Evolutionary conservation across 2,888 invertebrate species (phyloP).

Genomic region (Zonitis immaculata): DNA sequence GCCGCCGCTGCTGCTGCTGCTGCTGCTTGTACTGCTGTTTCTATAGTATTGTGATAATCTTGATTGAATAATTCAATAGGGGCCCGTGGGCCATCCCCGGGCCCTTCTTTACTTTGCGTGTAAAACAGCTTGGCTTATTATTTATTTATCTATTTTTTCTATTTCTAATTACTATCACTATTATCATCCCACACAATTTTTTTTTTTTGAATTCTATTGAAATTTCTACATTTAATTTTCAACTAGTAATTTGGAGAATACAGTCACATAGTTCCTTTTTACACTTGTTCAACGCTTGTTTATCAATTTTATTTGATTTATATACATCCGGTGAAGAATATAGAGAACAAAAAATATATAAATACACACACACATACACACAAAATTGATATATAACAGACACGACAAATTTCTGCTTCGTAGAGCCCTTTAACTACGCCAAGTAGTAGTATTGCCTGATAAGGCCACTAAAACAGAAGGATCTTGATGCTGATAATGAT

Average conservation of each 20-base stretch:
- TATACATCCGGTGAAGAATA: conserved; percentile 1
- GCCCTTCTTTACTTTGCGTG: conserved; percentile 38
- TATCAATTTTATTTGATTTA: conserved; percentile 2
- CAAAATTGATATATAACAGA: too few species aligned
- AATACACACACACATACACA: conserved; percentile 1
- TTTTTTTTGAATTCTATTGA: not conserved
- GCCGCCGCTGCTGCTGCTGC: conserved; percentile 27
- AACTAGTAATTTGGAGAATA: not conserved
- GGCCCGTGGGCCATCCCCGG: conserved; percentile 36
- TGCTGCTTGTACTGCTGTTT: conserved; percentile 24
- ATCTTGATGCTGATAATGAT: not conserved
- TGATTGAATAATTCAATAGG: conserved; percentile 39
- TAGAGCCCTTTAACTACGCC: conserved; percentile 11
- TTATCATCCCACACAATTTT: not conserved
- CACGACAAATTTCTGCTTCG: conserved; percentile 16
- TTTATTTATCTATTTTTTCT: not conserved
- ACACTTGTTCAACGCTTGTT: not conserved
- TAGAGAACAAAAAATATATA: not conserved
- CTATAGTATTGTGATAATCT: conserved; percentile 27
- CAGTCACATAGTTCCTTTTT: not conserved
- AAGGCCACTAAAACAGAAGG: conserved; percentile 8
- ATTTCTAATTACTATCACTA: not conserved
- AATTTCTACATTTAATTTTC: not conserved
- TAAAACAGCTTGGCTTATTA: conserved; percentile 38
- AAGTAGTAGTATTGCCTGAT: conserved; percentile 5